Base-by-base conservation (phyloP, 2,888 invertebrate genomes). In the Chelonus formosanus region DNA sequence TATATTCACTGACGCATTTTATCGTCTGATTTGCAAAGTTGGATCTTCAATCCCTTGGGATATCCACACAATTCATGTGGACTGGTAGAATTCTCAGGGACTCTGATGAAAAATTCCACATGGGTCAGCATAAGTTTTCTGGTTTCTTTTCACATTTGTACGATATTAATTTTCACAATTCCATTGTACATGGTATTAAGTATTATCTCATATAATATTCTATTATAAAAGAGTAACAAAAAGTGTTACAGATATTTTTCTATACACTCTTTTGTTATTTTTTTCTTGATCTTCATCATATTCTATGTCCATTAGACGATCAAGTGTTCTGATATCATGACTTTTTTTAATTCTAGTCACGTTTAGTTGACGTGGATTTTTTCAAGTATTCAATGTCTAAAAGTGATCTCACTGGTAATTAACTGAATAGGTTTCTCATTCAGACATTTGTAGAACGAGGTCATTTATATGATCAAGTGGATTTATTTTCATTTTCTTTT, bases 21-120 rank as follows among this genome's bases (percentile, higher is more conserved):
- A 3, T 45, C 6, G 8, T 44, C n/a, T 5, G 56, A 44, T n/a
- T 3, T 45, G 20, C 43, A 44, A 57, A 57, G 20, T 20, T 34
- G 8, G 3, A 6, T 45, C 20, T 35, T 10, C 52, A 43, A 47
- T 62, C 47, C 5, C 20, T 47, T 3, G 43, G 31, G 4, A 40
- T 55, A 20, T 20, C 2, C 20, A 20, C 20, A 20, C 20, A 20
- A 20, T 20, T 20, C 20, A 20, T 20, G 20, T 2, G 20, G 20
- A 2, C 20, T 20, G 20, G 20, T 20, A 20, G 20, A 20, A 20
- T 2, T 20, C 20, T 20, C 20, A 20, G 20, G n/a, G 20, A 34
- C 7, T n/a, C 31, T 44, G 36, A 61, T 61, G 61, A 53, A 54
- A 61, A 54, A 61, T 44, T 61, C 32, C 10, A 35, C 35, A 50